Conservation (phyloP, 2,888 invertebrate species). For the Disparrhopalites patrizii region DNA sequence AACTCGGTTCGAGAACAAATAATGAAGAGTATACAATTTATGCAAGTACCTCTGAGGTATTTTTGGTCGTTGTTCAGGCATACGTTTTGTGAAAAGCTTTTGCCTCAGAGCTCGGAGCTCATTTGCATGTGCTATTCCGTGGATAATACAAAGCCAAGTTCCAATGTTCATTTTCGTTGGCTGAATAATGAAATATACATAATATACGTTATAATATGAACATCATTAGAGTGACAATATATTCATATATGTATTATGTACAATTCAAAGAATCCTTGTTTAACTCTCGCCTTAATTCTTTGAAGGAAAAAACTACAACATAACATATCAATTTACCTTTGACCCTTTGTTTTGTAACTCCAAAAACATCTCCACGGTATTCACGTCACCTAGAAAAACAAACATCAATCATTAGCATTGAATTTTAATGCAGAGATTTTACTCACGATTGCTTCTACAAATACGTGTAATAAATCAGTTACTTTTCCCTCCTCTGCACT, state of each 20-base stretch:
- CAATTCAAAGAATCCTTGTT: too few species aligned
- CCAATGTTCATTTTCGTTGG: constrained; percentile 68
- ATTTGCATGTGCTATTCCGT: constrained; percentile 64
- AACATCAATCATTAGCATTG: constrained; percentile 14
- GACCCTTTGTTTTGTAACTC: constrained; percentile 48
- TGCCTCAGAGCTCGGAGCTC: constrained; percentile 65
- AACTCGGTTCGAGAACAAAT: background rate
- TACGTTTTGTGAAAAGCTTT: constrained; percentile 63
- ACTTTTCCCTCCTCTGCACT: too few species aligned
- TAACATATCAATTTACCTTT: background rate
- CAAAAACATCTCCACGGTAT: constrained; percentile 67
- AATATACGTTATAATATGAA: background rate
- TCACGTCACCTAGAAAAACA: constrained; percentile 61
- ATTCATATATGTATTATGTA: too few species aligned
- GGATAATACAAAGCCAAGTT: constrained; percentile 84
- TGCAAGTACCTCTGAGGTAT: constrained; percentile 57
- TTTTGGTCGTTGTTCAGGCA: constrained; percentile 63
- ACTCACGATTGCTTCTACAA: background rate
- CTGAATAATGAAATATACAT: constrained; percentile 45
- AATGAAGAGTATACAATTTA: background rate
- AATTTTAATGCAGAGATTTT: background rate
- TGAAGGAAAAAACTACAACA: too few species aligned
- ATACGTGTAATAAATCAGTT: too few species aligned
- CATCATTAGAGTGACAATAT: too few species aligned
- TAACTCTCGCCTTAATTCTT: too few species aligned